These are phyloP conservation scores for Stenoptilia bipunctidactyla DNA, from an alignment of 2,888 invertebrate species.

Conservation along the genomic window DNA sequence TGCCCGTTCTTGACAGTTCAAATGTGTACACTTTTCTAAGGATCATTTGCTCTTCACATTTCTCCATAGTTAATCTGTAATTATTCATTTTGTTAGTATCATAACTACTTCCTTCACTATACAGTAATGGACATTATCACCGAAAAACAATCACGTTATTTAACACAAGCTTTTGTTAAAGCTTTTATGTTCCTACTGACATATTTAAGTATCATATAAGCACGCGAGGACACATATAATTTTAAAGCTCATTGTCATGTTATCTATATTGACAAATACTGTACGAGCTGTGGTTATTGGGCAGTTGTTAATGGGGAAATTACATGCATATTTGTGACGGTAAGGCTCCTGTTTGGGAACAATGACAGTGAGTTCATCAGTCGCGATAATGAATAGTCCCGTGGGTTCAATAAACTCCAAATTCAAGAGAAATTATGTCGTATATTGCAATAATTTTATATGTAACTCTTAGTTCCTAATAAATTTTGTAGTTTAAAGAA, in stretches of 20 bases:
- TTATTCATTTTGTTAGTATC: too few species aligned
- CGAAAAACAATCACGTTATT: too few species aligned
- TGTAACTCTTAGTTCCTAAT: conserved; percentile 19
- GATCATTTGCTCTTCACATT: conserved; percentile 39
- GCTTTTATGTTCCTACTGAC: too few species aligned
- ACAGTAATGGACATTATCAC: too few species aligned
- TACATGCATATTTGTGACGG: conserved; percentile 13
- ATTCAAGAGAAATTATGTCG: conserved; percentile 46
- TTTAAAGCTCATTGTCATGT: too few species aligned
- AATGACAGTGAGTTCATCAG: conserved; percentile 60
- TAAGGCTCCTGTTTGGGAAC: conserved; percentile 38
- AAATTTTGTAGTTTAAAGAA: not conserved
- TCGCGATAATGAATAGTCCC: conserved; percentile 63
- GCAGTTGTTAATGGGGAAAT: conserved; percentile 20
- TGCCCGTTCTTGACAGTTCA: conserved; percentile 71
- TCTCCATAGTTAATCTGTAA: conserved; percentile 20
- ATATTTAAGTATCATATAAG: too few species aligned
- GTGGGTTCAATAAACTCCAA: conserved; percentile 61
- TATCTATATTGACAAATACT: too few species aligned
- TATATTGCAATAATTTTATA: conserved; percentile 35
- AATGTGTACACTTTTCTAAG: conserved; percentile 63
- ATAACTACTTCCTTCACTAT: too few species aligned
- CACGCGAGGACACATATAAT: too few species aligned
- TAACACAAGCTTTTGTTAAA: too few species aligned
- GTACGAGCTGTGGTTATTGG: not conserved